Evolutionary conservation across 2,888 invertebrate species (phyloP).

Genomic region (Thumatha senex): DNA sequence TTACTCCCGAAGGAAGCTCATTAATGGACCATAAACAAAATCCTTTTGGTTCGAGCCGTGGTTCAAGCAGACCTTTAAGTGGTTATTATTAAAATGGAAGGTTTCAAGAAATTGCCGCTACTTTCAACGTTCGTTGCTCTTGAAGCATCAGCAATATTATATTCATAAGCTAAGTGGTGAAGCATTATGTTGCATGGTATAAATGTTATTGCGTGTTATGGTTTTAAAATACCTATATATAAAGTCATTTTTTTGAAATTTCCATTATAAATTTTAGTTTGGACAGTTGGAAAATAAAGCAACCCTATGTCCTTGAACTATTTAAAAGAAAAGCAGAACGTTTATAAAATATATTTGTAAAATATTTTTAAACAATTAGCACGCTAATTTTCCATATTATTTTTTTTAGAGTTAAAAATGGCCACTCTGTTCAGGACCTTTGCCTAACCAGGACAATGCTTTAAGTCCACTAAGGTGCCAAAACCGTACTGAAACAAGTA

Average conservation of each 20-base stretch:
- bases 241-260: conserved; percentile 6
- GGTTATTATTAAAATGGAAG: conserved; percentile 41
- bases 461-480: no score
- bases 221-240: conserved; percentile 8
- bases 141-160: conserved; percentile 23
- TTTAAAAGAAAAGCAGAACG: no score
- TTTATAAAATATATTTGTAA: no score
- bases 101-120: conserved; percentile 30
- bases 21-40: conserved; percentile 69
- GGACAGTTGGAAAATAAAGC: no score
- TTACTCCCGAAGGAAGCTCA: conserved; percentile 54
- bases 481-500: no score
- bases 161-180: conserved; percentile 12
- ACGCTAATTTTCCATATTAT: no score
- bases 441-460: no score
- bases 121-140: conserved; percentile 29
- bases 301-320: no score
- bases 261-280: background rate
- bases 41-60: conserved; percentile 46
- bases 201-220: conserved; percentile 24
- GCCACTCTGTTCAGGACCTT: no score
- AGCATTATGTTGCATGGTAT: conserved; percentile 23
- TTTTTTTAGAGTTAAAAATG: no score
- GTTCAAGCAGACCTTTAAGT: conserved; percentile 32
- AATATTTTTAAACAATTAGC: no score